Base-by-base conservation (phyloP, 2,888 invertebrate genomes). In the Scaptomyza parva region DNA sequence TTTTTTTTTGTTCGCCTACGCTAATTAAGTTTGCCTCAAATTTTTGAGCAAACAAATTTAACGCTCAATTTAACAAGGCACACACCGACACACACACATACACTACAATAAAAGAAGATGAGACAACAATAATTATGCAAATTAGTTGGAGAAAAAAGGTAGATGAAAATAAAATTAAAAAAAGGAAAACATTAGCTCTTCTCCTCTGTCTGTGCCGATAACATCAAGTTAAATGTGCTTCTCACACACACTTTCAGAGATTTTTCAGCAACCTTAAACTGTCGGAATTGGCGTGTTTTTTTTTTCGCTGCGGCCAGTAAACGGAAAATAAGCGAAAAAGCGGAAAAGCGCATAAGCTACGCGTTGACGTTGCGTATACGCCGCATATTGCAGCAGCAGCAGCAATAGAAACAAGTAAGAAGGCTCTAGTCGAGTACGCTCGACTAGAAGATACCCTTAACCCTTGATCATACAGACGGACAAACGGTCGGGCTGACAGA, bases 311-410 rank as follows among this genome's bases (percentile, higher is more conserved):
- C 45, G 37, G 39, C 18, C 48, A 47, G 30, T 11, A 33, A 63
- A 17, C 33, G 45, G 52, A 17, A 20, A 48, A 35, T 12, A 41
- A 22, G 48, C 44, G 40, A 43, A 60, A 63, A 71, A 69, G 76
- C 86, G 79, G 77, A 85, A 86, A 83, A 79, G 80, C 86, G 83
- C 86, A 86, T 85, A 81, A 82, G 83, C 83, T 79, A 69, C 54
- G 65, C 68, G 80, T 73, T 80, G 50, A 77, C 80, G 76, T 86
- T 83, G 74, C 85, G 76, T 78, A 76, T 82, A 78, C 86, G 74
- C 66, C 71, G 61, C 76, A 51, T 73, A 44, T 53, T 51, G 53
- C 71, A 67, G 48, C 58, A 55, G 28, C 43, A 37, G 55, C 47
- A 51, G 2, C 17, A 35, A 17, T 24, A 54, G n/a, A 6, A n/a